phyloP scores from a whole-genome alignment of 2,113 vertebrate genomes.

The Mirza zaza region DNA sequence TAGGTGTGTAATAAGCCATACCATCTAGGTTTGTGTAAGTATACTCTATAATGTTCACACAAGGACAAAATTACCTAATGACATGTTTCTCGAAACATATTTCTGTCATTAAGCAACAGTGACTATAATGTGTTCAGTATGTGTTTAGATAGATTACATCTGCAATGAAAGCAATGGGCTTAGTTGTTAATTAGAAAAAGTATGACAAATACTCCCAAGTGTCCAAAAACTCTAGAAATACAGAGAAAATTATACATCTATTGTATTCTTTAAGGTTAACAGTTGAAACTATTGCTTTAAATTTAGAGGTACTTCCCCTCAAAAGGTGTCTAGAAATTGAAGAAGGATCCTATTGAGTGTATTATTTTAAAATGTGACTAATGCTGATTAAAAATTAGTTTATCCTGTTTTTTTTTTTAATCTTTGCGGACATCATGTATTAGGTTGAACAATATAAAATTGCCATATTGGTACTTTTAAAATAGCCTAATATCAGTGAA shows the following conservation, averaged over 20 bases:
- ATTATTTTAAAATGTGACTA: background rate
- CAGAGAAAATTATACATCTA: background rate
- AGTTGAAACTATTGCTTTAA: background rate
- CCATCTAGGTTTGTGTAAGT: background rate
- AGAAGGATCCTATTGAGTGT: background rate
- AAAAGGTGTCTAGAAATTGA: background rate
- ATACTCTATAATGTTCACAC: background rate
- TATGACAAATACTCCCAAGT: background rate
- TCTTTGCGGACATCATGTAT: background rate
- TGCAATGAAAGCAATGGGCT: background rate
- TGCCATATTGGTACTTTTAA: background rate
- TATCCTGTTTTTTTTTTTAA: background rate
- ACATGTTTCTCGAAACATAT: background rate
- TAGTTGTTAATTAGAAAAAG: background rate
- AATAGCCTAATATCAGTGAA: background rate
- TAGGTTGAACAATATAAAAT: background rate
- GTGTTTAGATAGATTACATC: background rate
- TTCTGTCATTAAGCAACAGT: background rate
- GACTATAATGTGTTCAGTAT: background rate
- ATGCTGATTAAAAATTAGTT: background rate
- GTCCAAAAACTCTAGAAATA: background rate
- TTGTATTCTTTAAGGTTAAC: background rate
- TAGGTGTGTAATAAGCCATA: background rate
- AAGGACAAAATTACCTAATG: background rate
- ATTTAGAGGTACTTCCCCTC: background rate